Evolutionary conservation across 2,113 vertebrate genomes (phyloP).

Genomic region (Strigops habroptila): DNA sequence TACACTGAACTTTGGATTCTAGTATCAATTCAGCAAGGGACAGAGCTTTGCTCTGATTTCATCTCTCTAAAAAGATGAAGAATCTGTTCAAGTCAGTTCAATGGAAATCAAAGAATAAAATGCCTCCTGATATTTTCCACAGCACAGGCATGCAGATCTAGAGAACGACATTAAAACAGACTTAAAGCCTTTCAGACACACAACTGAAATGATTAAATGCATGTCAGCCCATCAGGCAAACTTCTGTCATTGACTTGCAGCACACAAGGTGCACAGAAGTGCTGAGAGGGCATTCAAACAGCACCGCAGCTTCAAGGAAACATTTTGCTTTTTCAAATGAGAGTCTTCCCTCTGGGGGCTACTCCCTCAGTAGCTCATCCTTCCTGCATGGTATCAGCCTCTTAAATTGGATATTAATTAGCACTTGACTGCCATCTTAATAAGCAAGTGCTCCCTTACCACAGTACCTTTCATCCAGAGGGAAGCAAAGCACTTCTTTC

Average conservation of each 20-base stretch:
- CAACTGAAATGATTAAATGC: neutral
- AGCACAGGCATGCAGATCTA: neutral
- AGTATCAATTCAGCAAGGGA: neutral
- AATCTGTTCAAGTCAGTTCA: neutral
- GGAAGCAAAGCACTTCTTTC: neutral
- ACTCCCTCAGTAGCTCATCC: neutral
- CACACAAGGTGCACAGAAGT: neutral
- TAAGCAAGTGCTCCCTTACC: neutral
- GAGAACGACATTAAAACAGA: neutral
- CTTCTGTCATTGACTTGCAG: neutral
- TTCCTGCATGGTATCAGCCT: neutral
- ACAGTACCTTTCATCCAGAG: neutral
- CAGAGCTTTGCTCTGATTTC: neutral
- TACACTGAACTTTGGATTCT: neutral
- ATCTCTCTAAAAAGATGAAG: neutral
- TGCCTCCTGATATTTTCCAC: neutral
- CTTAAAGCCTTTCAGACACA: neutral
- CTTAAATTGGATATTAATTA: neutral
- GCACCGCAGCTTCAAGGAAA: neutral
- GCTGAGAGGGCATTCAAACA: neutral
- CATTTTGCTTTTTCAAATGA: neutral
- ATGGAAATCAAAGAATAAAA: neutral
- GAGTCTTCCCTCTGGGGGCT: neutral
- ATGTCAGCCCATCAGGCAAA: neutral
- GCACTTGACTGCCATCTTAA: neutral